phyloP scores from a whole-genome alignment of 1,140 invertebrate genomes.

The Drosophila kurseongensis region DNA sequence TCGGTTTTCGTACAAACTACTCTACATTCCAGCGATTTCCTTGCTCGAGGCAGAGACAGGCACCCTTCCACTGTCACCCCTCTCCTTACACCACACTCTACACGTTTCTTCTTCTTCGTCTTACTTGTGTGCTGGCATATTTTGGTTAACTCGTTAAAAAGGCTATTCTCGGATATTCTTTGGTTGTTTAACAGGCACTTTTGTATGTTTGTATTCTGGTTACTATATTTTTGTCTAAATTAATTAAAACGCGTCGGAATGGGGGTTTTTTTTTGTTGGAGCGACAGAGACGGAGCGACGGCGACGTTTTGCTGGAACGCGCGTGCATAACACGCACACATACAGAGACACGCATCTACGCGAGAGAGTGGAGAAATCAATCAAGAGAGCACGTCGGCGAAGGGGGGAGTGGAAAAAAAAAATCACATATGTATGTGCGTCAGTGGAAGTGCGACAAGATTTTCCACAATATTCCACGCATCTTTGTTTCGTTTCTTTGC shows the following conservation, averaged over 20 bases:
- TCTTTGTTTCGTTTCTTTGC: slow-evolving; percentile 49
- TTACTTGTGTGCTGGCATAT: slow-evolving; percentile 54
- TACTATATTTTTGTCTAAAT: slow-evolving; percentile 18
- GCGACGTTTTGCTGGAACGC: slow-evolving; percentile 69
- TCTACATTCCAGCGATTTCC: slow-evolving; percentile 69
- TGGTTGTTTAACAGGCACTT: slow-evolving; percentile 28
- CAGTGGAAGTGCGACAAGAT: slow-evolving; percentile 59
- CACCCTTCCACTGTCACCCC: slow-evolving; percentile 19
- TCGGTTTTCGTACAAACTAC: slow-evolving; percentile 43
- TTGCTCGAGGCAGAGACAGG: slow-evolving; percentile 10
- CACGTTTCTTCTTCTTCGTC: slow-evolving; percentile 27
- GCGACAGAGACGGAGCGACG: slow-evolving; percentile 47
- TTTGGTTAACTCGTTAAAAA: slow-evolving; percentile 48
- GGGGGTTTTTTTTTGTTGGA: slow-evolving; percentile 49
- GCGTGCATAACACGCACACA: slow-evolving; percentile 75
- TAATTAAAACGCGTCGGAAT: slow-evolving; percentile 32
- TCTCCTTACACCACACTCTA: slow-evolving; percentile 33
- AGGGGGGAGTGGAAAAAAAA: slow-evolving; percentile 67
- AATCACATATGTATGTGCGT: slow-evolving; percentile 51
- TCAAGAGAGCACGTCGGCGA: slow-evolving; percentile 53
- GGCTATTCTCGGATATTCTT: slow-evolving; percentile 9
- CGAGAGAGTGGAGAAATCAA: slow-evolving; percentile 77
- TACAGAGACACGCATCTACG: slow-evolving; percentile 42
- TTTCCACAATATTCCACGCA: slow-evolving; percentile 62
- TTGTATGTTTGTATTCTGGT: slow-evolving; percentile 19